Conservation (phyloP, 2,888 invertebrate species). For the Oligia fasciuncula region DNA sequence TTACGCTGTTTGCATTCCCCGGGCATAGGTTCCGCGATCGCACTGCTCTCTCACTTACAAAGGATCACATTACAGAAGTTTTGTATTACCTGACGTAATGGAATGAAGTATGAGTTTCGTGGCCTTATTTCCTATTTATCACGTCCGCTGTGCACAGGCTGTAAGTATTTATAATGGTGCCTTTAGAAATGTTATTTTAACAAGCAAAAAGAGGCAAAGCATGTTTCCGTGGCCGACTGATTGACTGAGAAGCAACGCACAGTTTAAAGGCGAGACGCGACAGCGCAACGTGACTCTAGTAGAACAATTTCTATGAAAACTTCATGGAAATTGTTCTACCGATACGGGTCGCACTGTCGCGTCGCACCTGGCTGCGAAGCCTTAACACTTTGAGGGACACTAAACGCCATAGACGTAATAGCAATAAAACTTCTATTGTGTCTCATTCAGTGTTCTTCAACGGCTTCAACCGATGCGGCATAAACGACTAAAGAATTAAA, state of each 20-base stretch:
- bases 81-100: conserved; percentile 54
- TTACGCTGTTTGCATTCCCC: conserved; percentile 53
- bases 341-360: neutral
- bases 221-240: conserved; percentile 19
- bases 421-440: neutral
- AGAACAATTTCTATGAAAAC: neutral
- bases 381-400: neutral
- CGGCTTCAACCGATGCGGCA: neutral
- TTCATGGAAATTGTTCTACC: neutral
- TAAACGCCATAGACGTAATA: neutral
- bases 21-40: conserved; percentile 39
- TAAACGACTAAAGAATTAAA: neutral
- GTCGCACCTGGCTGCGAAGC: too few relatives aligned
- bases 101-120: conserved; percentile 48
- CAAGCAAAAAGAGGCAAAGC: conserved; percentile 38
- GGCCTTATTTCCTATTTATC: conserved; percentile 64
- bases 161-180: conserved; percentile 13
- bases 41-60: conserved; percentile 38
- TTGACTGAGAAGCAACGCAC: conserved; percentile 5
- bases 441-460: neutral
- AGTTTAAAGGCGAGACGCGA: neutral
- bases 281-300: neutral
- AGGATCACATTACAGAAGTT: conserved; percentile 63
- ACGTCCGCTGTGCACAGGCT: conserved; percentile 42
- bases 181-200: conserved; percentile 21